Conservation (phyloP, 2,888 invertebrate species). For the Synanthedon tipuliformis region DNA sequence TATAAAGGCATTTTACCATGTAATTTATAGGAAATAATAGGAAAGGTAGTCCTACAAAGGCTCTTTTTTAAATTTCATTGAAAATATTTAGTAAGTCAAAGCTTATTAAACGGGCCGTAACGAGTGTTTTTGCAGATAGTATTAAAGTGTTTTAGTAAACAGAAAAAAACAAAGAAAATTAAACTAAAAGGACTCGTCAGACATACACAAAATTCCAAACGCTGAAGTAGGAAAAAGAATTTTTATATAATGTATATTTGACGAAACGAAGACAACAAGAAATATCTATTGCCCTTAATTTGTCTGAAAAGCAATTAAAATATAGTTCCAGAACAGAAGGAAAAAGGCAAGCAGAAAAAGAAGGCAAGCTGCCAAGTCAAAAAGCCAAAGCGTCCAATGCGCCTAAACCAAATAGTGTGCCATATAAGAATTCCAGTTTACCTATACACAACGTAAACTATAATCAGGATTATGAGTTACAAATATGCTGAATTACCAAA, state of each 20-base stretch:
- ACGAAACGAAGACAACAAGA: constrained; percentile 85
- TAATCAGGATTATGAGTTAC: too few species aligned
- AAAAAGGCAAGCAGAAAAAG: constrained; percentile 96
- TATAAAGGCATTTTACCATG: too few species aligned
- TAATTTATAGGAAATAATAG: not conserved
- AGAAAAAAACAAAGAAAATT: constrained; percentile 62
- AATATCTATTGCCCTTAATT: constrained; percentile 80
- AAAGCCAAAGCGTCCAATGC: constrained; percentile 30
- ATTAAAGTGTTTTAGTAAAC: constrained; percentile 7
- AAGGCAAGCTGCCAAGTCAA: constrained; percentile 45
- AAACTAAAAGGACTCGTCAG: constrained; percentile 85
- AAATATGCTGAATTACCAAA: constrained; percentile 9
- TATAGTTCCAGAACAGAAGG: constrained; percentile 91
- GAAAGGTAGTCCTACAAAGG: too few species aligned
- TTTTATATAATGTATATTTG: constrained; percentile 88
- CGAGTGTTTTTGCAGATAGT: too few species aligned
- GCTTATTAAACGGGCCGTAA: not conserved
- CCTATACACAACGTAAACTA: too few species aligned
- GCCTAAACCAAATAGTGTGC: constrained; percentile 33
- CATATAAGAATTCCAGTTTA: too few species aligned
- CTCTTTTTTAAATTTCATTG: too few species aligned
- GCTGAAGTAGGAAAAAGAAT: constrained; percentile 90
- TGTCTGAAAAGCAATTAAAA: constrained; percentile 92
- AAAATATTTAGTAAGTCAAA: too few species aligned
- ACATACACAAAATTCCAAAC: constrained; percentile 92